Evolutionary conservation across 2,113 vertebrate species (phyloP).

Genomic region (Oncorhynchus tshawytscha): DNA sequence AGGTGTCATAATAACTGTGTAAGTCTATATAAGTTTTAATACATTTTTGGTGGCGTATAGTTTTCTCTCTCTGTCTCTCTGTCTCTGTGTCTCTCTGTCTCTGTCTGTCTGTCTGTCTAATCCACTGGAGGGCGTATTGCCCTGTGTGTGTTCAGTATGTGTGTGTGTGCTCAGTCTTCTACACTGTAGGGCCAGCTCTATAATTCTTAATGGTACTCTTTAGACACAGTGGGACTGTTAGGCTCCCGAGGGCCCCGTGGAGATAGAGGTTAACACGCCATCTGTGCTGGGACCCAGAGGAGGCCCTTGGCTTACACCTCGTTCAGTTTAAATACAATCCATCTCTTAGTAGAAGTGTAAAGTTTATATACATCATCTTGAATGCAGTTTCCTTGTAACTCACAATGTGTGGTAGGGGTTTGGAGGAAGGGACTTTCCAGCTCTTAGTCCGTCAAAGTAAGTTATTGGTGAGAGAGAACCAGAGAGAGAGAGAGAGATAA

Average conservation of each 20-base stretch:
- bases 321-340: too few relatives aligned
- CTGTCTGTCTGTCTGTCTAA: neutral
- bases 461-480: neutral
- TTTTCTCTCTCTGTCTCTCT: neutral
- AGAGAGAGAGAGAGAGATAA: neutral
- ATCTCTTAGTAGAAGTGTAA: neutral
- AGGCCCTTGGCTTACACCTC: too few relatives aligned
- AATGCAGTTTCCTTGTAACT: neutral
- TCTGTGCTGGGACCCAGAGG: too few relatives aligned
- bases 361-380: neutral
- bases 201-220: too few relatives aligned
- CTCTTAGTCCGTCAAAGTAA: too few relatives aligned
- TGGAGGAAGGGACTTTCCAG: neutral
- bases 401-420: neutral
- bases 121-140: too few relatives aligned
- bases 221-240: neutral
- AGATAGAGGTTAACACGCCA: too few relatives aligned
- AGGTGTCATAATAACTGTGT: too few relatives aligned
- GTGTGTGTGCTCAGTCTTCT: neutral
- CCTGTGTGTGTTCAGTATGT: neutral
- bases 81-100: neutral
- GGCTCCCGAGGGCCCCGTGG: too few relatives aligned
- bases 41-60: too few relatives aligned
- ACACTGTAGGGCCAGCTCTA: neutral
- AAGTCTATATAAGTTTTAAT: too few relatives aligned